Percentiles rank a stretch among this genome's conserved stretches.
Conservation (phyloP, 2,888 invertebrate genomes). For the Philonicus albiceps region DNA sequence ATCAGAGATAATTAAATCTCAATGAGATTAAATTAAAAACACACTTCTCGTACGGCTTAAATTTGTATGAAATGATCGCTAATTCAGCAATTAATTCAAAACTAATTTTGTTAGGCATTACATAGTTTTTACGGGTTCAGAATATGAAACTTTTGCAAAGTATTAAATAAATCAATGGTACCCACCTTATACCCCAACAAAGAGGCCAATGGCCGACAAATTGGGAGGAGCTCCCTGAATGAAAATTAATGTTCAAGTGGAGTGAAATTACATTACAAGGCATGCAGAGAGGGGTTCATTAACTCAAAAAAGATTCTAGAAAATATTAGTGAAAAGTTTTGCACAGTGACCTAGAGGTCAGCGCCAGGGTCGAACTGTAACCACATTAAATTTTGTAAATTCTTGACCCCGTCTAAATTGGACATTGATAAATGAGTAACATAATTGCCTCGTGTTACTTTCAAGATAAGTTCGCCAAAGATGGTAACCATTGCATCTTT, state of each 20-base stretch:
- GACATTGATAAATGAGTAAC: slow-evolving; percentile 30
- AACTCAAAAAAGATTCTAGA: background rate
- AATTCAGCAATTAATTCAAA: background rate
- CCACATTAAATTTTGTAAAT: slow-evolving; percentile 17
- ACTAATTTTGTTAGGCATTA: background rate
- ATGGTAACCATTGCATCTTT: background rate
- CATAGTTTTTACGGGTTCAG: background rate
- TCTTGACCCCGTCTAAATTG: slow-evolving; percentile 33
- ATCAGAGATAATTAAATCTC: too few species aligned
- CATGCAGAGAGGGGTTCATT: background rate
- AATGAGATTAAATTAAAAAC: too few species aligned
- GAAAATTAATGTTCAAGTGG: background rate
- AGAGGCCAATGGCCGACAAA: background rate
- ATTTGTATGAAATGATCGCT: background rate
- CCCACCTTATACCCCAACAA: background rate
- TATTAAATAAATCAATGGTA: background rate
- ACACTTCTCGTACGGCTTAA: background rate
- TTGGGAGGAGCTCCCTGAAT: background rate
- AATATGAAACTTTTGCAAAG: background rate
- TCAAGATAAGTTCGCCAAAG: background rate
- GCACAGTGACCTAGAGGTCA: background rate
- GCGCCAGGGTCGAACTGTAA: background rate
- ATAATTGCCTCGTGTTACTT: slow-evolving; percentile 28
- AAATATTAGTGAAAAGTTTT: background rate
- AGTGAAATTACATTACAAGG: background rate